Percentiles rank a stretch among this genome's conserved stretches.
These are phyloP conservation scores for Epinotia demarniana DNA, from an alignment of 2,888 invertebrate genomes.

Conservation along the genomic window DNA sequence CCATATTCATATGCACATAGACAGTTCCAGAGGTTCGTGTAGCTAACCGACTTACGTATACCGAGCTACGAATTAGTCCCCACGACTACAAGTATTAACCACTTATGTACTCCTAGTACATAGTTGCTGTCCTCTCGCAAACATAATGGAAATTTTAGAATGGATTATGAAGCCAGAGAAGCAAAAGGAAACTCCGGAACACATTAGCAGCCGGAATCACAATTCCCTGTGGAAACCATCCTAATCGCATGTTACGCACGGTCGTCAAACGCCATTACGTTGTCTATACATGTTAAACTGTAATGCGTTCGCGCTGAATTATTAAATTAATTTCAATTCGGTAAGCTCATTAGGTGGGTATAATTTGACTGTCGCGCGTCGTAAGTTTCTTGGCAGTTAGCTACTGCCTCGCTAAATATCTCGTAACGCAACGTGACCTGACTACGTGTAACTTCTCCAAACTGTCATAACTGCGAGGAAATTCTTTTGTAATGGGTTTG, in stretches of 20 bases:
- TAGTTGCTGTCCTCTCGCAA: slow-evolving; percentile 15
- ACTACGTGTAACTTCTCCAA: slow-evolving; percentile 41
- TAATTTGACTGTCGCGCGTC: slow-evolving; percentile 35
- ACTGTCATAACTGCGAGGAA: slow-evolving; percentile 42
- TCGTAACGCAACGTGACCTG: slow-evolving; percentile 42
- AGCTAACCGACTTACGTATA: slow-evolving; percentile 42
- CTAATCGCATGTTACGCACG: slow-evolving; percentile 25
- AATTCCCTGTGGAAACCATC: slow-evolving; percentile 12
- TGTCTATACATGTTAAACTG: slow-evolving; percentile 25
- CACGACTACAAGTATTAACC: slow-evolving; percentile 25
- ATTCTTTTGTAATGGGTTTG: slow-evolving; percentile 42
- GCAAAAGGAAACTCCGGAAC: slow-evolving; percentile 19
- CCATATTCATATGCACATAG: slow-evolving; percentile 65
- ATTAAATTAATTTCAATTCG: slow-evolving; percentile 39
- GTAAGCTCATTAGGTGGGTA: slow-evolving; percentile 39
- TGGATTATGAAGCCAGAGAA: slow-evolving; percentile 10
- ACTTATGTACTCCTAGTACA: slow-evolving; percentile 17
- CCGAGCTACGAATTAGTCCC: slow-evolving; percentile 42
- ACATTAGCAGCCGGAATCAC: slow-evolving; percentile 32
- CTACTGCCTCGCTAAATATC: slow-evolving; percentile 41
- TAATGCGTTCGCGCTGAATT: slow-evolving; percentile 26
- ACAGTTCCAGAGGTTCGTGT: slow-evolving; percentile 45
- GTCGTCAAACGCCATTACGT: slow-evolving; percentile 14
- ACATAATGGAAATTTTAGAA: slow-evolving; percentile 11
- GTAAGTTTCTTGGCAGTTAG: slow-evolving; percentile 35